A percentile compares a stretch with the other conserved stretches of the same genome.
phyloP scores from a whole-genome alignment of 2,888 invertebrate species.

The Drosophila aldrichi region DNA sequence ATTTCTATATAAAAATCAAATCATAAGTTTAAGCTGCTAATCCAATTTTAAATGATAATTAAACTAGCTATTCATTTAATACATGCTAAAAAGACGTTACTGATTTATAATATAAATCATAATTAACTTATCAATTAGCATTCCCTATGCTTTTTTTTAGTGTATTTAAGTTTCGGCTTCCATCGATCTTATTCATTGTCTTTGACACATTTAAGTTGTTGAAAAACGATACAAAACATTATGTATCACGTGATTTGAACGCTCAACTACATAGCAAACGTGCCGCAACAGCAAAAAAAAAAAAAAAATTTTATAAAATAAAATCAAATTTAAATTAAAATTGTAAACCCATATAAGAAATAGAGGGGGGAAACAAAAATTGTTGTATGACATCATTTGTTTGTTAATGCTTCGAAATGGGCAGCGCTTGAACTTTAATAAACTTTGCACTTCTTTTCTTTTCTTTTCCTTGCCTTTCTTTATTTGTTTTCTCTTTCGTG shows the following conservation, averaged over 20 bases:
- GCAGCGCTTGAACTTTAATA: conserved; percentile 68
- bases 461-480: neutral
- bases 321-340: conserved; percentile 27
- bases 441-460: conserved; percentile 70
- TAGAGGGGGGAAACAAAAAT: conserved; percentile 20
- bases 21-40: too few relatives aligned
- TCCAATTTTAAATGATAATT: neutral
- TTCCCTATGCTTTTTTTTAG: conserved; percentile 1
- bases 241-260: conserved; percentile 50
- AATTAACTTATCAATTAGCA: neutral
- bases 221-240: conserved; percentile 23
- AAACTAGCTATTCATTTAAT: neutral
- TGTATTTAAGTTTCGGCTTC: conserved; percentile 17
- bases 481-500: conserved; percentile 15
- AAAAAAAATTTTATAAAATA: neutral
- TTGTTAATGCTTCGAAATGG: conserved; percentile 31
- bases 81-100: neutral
- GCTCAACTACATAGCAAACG: conserved; percentile 31
- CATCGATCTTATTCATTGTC: neutral
- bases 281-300: conserved; percentile 35
- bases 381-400: conserved; percentile 68
- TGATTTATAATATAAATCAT: neutral
- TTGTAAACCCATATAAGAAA: conserved; percentile 1
- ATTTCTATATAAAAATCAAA: too few relatives aligned
- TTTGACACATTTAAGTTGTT: conserved; percentile 43